Conservation (phyloP, 92 coral and sea anemone genomes). For the Epizoanthus fatuus region DNA sequence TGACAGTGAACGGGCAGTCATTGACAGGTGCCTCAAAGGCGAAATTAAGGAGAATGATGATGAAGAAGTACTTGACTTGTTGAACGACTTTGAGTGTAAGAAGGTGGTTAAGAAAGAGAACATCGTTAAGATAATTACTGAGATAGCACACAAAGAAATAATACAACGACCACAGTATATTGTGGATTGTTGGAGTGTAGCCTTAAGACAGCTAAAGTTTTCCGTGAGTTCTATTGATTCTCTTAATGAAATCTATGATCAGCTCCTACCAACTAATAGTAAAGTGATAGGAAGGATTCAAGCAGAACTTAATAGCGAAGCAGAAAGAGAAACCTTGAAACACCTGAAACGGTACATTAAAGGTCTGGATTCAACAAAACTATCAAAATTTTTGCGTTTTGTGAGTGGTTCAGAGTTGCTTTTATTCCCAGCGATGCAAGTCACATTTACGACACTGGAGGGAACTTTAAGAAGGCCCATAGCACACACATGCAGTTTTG, state of each 20-base stretch:
- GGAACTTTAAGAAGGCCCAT: slow-evolving; percentile 50
- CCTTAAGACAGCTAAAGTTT: slow-evolving; percentile 9
- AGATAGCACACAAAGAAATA: slow-evolving; percentile 50
- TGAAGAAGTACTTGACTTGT: slow-evolving; percentile 27
- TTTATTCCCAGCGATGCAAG: slow-evolving; percentile 24
- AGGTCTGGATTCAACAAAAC: slow-evolving; percentile 38
- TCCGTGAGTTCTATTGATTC: background rate
- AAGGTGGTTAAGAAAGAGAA: background rate
- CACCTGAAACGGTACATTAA: slow-evolving; percentile 28
- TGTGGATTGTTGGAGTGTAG: slow-evolving; percentile 25
- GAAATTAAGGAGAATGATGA: slow-evolving; percentile 54
- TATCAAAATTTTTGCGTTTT: slow-evolving; percentile 40
- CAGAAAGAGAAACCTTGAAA: slow-evolving; percentile 33
- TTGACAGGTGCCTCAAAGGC: slow-evolving; percentile 37
- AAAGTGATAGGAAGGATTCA: slow-evolving; percentile 27
- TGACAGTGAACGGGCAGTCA: slow-evolving; percentile 56
- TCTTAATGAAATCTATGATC: slow-evolving; percentile 23
- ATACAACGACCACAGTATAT: slow-evolving; percentile 40
- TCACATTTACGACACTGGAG: slow-evolving; percentile 33
- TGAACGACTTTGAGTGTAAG: slow-evolving; percentile 25
- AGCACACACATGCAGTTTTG: slow-evolving; percentile 52
- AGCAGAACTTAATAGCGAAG: slow-evolving; percentile 13
- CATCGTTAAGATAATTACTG: slow-evolving; percentile 8
- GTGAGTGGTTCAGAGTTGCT: slow-evolving; percentile 50
- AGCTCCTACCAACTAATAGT: slow-evolving; percentile 23